Base-by-base conservation (phyloP, 2,113 vertebrate species). In the Tangachromis dhanisi region DNA sequence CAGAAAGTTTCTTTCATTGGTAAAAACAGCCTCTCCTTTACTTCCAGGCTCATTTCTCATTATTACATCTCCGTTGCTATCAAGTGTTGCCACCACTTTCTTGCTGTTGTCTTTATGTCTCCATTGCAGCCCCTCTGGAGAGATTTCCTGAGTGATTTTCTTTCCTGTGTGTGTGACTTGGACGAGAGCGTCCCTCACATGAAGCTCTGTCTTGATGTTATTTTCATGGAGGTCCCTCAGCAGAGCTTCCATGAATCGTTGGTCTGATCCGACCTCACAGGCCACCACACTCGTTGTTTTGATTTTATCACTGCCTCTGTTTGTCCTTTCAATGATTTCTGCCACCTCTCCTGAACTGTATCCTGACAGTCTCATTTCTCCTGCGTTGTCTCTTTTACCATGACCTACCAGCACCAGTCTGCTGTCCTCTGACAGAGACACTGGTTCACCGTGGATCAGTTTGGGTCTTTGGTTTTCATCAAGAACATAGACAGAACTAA, bases 371-470 rank as follows among this genome's bases (percentile, higher is more conserved):
- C 21, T 90, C 80, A 45, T 90, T 53, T 89, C 59, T 80, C 84
- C n/a, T 21, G 78, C 81, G 2, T 2, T n/a, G 21, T 83, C 66
- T 83, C 2, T 83, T 1, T 4, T 2, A 53, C 93, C 91, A 6
- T 93, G 90, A 10, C 91, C 92, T 3, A 93, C 92, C 29, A 94
- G 89, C 45, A 87, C 85, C 80, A 94, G 92, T 29, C 90, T 42
- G 86, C 93, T 94, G 42, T 86, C 71, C 57, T 83, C 84, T 47
- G 93, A 81, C 78, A 94, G 89, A 6, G 89, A 51, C 10, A 16
- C n/a, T 2, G 59, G 11, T 6, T 57, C 63, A 6, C 93, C 93
- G 0, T 61, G 49, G 42, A 93, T 88, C 86, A 91, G 59, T 81
- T 86, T 80, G 9, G 81, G 91, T 21, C 2, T 85, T 33, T 83